These are phyloP conservation scores for Drosophila eugracilis DNA, from an alignment of 1,140 invertebrate species.

Conservation along the genomic window DNA sequence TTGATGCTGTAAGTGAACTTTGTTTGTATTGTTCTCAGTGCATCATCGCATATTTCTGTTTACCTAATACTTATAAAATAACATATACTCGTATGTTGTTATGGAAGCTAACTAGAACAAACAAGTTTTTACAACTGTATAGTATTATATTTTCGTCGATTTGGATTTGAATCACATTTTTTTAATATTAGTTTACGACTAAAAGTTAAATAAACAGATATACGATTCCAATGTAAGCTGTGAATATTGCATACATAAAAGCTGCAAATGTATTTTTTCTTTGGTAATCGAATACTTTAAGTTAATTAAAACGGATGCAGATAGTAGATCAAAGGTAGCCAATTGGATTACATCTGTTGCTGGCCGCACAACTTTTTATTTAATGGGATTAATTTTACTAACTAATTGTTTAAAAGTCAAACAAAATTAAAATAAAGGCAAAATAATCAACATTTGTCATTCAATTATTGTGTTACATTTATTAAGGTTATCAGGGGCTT, in stretches of 20 bases:
- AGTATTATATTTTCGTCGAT: background rate
- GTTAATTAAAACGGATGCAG: background rate
- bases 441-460: background rate
- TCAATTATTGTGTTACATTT: background rate
- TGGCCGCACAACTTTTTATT: background rate
- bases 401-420: conserved; percentile 2
- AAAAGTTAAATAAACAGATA: background rate
- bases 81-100: background rate
- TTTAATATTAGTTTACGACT: background rate
- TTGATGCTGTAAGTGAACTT: background rate
- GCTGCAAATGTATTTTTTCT: background rate
- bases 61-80: background rate
- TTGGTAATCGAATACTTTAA: background rate
- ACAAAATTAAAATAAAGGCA: background rate
- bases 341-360: conserved; percentile 15
- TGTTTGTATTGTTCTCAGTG: background rate
- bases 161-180: background rate
- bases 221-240: background rate
- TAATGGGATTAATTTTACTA: background rate
- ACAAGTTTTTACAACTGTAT: background rate
- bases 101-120: background rate
- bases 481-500: background rate
- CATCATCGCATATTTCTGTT: background rate
- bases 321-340: background rate
- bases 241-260: background rate